Percentiles rank a stretch among this genome's conserved stretches.
Conservation (phyloP, 2,888 invertebrate species). For the Phengaris alcon region DNA sequence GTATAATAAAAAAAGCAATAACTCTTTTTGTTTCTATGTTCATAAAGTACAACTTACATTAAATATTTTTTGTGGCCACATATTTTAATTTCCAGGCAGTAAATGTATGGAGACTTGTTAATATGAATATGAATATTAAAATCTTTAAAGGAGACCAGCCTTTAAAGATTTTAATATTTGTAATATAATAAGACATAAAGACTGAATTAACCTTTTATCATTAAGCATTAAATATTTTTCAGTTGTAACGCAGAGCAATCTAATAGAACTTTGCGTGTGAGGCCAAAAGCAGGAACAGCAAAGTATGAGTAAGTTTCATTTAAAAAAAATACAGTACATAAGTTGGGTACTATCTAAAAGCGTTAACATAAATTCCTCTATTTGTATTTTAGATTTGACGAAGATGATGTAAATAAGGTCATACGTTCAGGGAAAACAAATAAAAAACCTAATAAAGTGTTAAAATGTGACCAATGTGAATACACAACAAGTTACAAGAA, state of each 20-base stretch:
- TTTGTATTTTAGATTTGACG: constrained; percentile 20
- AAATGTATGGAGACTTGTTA: no score
- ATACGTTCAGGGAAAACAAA: constrained; percentile 26
- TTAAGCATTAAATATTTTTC: not conserved
- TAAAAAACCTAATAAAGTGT: constrained; percentile 34
- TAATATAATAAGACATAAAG: not conserved
- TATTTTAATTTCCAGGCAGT: no score
- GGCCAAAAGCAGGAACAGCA: not conserved
- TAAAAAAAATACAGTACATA: not conserved
- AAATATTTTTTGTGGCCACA: no score
- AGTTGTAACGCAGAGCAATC: constrained; percentile 6
- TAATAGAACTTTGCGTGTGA: constrained; percentile 1
- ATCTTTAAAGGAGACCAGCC: no score
- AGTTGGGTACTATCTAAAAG: not conserved
- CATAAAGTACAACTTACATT: no score
- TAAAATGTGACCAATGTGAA: constrained; percentile 51
- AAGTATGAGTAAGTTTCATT: constrained; percentile 6
- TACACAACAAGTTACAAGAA: constrained; percentile 54
- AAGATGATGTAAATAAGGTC: not conserved
- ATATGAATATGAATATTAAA: no score
- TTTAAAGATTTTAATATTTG: no score
- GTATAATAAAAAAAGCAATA: no score
- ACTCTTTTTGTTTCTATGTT: no score
- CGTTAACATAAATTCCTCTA: not conserved
- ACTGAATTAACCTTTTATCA: not conserved